Evolutionary conservation across 1,140 invertebrate species (phyloP).

Genomic region (Cydia splendana): DNA sequence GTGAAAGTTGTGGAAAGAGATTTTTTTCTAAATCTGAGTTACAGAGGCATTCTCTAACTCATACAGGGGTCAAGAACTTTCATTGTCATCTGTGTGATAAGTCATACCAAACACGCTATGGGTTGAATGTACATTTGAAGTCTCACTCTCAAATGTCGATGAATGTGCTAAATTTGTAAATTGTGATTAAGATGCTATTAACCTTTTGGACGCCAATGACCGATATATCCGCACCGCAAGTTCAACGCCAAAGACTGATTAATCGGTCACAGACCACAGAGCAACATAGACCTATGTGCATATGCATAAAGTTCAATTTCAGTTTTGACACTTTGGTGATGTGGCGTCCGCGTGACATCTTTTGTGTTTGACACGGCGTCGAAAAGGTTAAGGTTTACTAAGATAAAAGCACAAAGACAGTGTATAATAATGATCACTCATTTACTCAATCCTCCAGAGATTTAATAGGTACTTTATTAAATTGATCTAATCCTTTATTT

Average conservation of each 20-base stretch:
- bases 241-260: too few species aligned
- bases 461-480: background rate
- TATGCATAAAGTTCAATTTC: too few species aligned
- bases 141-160: slow-evolving; percentile 56
- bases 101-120: slow-evolving; percentile 75
- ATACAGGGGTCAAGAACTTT: slow-evolving; percentile 74
- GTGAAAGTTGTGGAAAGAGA: slow-evolving; percentile 70
- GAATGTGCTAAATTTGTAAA: slow-evolving; percentile 36
- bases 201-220: too few species aligned
- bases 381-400: slow-evolving; percentile 33
- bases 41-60: slow-evolving; percentile 70
- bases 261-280: too few species aligned
- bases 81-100: slow-evolving; percentile 76
- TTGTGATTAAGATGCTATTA: background rate
- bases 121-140: slow-evolving; percentile 74
- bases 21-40: slow-evolving; percentile 75
- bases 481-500: too few species aligned
- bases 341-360: too few species aligned
- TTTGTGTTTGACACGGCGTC: too few species aligned
- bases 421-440: background rate
- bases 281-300: too few species aligned
- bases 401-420: background rate
- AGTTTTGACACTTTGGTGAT: too few species aligned
- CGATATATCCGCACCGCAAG: too few species aligned
- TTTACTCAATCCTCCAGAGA: background rate